Percentiles rank a stretch among this genome's conserved stretches.
These are phyloP conservation scores for Alligator sinensis DNA, from an alignment of 2,113 vertebrate genomes.

Conservation along the genomic window DNA sequence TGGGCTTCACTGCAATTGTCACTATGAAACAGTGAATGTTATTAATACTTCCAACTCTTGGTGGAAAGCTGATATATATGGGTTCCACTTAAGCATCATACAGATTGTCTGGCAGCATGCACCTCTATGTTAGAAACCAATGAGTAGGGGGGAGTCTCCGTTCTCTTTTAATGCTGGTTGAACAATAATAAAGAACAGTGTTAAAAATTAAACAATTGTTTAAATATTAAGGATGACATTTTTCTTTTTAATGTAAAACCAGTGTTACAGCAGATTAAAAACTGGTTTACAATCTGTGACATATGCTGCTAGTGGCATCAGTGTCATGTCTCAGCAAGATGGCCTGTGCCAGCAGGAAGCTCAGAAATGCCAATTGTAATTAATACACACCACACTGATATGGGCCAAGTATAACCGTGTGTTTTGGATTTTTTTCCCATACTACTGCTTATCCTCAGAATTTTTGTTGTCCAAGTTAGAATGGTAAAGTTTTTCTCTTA, in stretches of 20 bases:
- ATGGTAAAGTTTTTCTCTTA: neutral
- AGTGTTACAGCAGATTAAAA: neutral
- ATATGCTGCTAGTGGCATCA: neutral
- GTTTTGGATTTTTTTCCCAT: neutral
- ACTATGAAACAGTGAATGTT: neutral
- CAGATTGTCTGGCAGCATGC: neutral
- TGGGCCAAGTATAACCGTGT: neutral
- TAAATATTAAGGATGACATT: neutral
- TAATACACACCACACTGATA: neutral
- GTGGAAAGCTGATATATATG: neutral
- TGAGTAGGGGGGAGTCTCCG: neutral
- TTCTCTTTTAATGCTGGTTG: neutral
- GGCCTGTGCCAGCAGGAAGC: neutral
- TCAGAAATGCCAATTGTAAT: neutral
- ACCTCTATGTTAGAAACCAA: neutral
- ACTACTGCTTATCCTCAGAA: neutral
- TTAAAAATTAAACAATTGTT: neutral
- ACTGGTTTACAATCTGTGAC: neutral
- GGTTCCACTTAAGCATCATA: neutral
- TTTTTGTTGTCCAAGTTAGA: neutral
- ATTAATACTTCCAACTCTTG: rapidly evolving
- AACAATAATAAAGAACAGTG: neutral
- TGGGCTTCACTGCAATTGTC: neutral
- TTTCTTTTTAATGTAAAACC: neutral
- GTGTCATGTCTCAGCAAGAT: neutral